These are phyloP conservation scores for Acanthosepion pharaonis DNA, from an alignment of 2,888 invertebrate species.

Conservation along the genomic window DNA sequence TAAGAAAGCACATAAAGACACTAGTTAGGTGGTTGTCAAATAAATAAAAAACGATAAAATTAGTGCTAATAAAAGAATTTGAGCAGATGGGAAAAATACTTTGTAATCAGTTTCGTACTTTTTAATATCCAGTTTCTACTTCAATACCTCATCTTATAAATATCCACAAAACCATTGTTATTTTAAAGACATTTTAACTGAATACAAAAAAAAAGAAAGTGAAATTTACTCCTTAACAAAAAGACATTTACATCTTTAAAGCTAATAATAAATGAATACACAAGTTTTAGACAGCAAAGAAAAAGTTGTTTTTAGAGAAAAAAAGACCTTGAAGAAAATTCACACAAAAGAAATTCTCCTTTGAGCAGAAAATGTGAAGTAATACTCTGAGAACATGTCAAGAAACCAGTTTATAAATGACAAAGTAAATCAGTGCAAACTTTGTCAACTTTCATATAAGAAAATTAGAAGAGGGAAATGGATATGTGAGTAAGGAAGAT, in stretches of 20 bases:
- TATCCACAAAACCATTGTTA: too few relatives aligned
- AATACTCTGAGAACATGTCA: neutral
- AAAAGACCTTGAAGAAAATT: constrained; percentile 9
- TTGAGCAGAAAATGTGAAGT: neutral
- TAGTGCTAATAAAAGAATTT: too few relatives aligned
- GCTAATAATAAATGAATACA: neutral
- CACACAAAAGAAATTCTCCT: neutral
- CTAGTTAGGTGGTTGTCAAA: too few relatives aligned
- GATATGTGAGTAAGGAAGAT: too few relatives aligned
- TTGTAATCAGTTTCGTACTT: too few relatives aligned
- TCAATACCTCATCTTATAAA: too few relatives aligned
- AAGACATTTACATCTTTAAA: neutral
- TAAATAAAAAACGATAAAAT: too few relatives aligned
- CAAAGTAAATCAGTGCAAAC: neutral
- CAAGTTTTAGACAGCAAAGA: neutral
- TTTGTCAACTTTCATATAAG: neutral
- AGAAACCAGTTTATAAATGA: neutral
- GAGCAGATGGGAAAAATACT: too few relatives aligned
- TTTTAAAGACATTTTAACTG: neutral
- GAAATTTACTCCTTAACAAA: neutral
- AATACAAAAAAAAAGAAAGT: neutral
- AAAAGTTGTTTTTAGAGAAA: neutral
- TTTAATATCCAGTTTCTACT: too few relatives aligned
- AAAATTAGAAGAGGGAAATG: neutral
- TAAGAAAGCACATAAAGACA: too few relatives aligned